Base-by-base conservation (phyloP, 1,140 invertebrate species). In the Apis florea region DNA sequence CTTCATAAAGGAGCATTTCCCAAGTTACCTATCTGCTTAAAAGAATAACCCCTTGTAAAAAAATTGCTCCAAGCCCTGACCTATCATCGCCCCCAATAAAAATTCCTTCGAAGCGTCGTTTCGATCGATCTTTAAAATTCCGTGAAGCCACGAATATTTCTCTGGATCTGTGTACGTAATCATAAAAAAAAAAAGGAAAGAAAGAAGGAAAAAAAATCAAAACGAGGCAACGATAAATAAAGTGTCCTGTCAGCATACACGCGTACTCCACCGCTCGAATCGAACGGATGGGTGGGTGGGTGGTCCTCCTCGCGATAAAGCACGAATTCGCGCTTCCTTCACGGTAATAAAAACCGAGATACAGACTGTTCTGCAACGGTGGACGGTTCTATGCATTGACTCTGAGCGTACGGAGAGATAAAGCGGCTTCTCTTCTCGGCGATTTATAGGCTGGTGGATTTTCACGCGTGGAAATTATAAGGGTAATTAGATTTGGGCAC, bases 231-330 rank as follows among this genome's bases (percentile, higher is more conserved):
- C 49, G 73, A 82, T 82, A 82, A 82, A 82, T 76, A 82, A 76
- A 68, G 26, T 40, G 72, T 68, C 53, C 79, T 69, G 72, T 76
- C 72, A 54, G 79, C 79, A 54, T 12, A 11, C 31, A 51, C 56
- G 17, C 53, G 76, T 2, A 17, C 70, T 73, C 61, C 51, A 24
- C 40, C 26, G 10, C 6, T 19, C 19, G 71, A 47, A 71, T 79
- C 77, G 78, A 54, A 76, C 54, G 73, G 31, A 5, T 40, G 31
- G 31, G 73, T 26, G 72, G 31, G 31, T 40, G 31, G 31, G 73
- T 26, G 72, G 59, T 77, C 26, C 53, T n/a, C 51, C 51, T 83
- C 67, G 68, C n/a, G 81, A 86, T 86, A 87, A 80, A 83, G 73
- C 58, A 83, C 49, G 63, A 77, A 73, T 85, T 47, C 59, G 24